phyloP scores from a whole-genome alignment of 2,113 vertebrate genomes.

The Holacanthus passer region DNA sequence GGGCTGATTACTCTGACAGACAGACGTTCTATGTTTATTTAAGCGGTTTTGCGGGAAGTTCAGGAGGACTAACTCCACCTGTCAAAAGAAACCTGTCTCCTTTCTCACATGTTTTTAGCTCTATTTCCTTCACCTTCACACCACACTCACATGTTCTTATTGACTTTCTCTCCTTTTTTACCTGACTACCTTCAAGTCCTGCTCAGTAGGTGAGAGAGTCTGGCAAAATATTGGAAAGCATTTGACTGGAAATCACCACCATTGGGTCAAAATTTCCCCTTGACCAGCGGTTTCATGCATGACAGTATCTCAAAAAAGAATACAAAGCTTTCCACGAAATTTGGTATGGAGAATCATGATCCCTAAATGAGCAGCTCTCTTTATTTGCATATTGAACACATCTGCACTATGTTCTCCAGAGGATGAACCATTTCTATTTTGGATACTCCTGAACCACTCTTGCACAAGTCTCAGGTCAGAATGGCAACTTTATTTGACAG shows the following conservation, averaged over 20 bases:
- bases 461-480: too few species aligned
- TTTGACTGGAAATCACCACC: slow-evolving; percentile 6
- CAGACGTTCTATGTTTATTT: slow-evolving; percentile 64
- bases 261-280: slow-evolving; percentile 1
- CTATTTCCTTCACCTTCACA: slow-evolving; percentile 46
- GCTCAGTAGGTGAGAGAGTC: not conserved
- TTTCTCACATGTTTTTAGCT: slow-evolving; percentile 20
- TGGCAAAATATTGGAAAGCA: not conserved
- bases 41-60: slow-evolving; percentile 63
- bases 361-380: not conserved
- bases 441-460: too few species aligned
- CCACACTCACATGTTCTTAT: slow-evolving; percentile 20
- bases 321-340: not conserved
- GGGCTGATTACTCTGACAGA: slow-evolving; percentile 72
- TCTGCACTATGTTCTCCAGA: not conserved
- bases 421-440: not conserved
- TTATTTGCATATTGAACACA: not conserved
- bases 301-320: not conserved
- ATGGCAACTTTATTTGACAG: too few species aligned
- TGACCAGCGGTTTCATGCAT: not conserved
- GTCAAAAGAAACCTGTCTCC: slow-evolving; percentile 63
- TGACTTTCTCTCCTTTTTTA: slow-evolving; percentile 7
- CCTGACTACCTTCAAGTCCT: not conserved
- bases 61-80: slow-evolving; percentile 65
- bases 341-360: not conserved